A percentile compares a stretch with the other conserved stretches of the same genome.
These are phyloP conservation scores for Magallana gigas DNA, from an alignment of 1,140 invertebrate species.

Conservation along the genomic window DNA sequence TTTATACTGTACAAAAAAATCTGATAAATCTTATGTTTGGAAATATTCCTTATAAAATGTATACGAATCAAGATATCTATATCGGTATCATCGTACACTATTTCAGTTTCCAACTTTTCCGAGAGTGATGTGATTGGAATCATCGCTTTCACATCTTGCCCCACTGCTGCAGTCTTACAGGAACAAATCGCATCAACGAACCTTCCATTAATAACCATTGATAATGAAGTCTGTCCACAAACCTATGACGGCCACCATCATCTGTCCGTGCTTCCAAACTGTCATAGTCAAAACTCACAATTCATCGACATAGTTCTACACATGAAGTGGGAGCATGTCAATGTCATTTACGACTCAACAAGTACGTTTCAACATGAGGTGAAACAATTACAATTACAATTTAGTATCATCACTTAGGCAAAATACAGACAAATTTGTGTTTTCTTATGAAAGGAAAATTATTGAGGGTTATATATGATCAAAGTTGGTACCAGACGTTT, in stretches of 20 bases:
- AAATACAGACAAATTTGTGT: no score
- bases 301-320: neutral
- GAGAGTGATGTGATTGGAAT: neutral
- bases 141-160: neutral
- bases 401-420: no score
- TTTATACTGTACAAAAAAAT: no score
- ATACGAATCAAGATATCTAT: no score
- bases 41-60: no score
- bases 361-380: slow-evolving; percentile 63
- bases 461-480: no score
- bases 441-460: no score
- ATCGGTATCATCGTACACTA: no score
- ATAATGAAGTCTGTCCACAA: neutral
- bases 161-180: neutral
- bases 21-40: no score
- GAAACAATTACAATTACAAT: slow-evolving; percentile 82
- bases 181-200: neutral
- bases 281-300: neutral
- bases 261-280: neutral
- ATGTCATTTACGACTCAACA: neutral
- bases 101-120: slow-evolving; percentile 3
- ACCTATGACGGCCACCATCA: neutral
- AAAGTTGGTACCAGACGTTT: no score
- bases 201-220: neutral
- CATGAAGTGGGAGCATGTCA: neutral